Evolutionary conservation across 2,113 vertebrate species (phyloP).

Genomic region (Aix galericulata): DNA sequence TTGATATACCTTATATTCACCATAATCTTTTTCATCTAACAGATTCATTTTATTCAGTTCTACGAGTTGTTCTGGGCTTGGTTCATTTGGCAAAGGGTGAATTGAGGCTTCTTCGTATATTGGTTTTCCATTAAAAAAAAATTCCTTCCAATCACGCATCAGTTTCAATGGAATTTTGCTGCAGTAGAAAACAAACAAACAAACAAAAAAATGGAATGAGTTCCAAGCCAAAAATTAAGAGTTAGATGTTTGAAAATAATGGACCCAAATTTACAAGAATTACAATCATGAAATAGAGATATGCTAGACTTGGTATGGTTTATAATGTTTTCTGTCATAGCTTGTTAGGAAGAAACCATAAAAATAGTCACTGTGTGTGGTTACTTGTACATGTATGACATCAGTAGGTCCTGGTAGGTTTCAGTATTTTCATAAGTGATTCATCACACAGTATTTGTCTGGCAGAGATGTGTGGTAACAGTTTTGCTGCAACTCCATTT

Average conservation of each 20-base stretch:
- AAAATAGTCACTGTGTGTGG: neutral
- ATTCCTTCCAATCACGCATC: conserved; percentile 90
- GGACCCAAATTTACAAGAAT: neutral
- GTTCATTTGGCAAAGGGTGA: conserved; percentile 35
- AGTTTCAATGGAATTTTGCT: conserved; percentile 87
- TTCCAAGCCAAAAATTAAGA: neutral
- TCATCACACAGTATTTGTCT: neutral
- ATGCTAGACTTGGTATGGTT: neutral
- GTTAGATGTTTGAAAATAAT: neutral
- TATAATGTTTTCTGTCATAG: neutral
- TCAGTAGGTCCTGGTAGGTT: neutral
- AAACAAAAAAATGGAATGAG: neutral
- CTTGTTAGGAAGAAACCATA: neutral
- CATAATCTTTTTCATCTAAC: conserved; percentile 88
- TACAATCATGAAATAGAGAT: neutral
- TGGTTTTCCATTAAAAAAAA: conserved; percentile 83
- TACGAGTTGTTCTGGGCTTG: conserved; percentile 63
- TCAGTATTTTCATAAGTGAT: neutral
- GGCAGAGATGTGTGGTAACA: neutral
- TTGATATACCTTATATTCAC: conserved; percentile 87
- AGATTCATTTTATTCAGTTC: conserved; percentile 83
- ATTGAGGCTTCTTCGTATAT: conserved; percentile 81
- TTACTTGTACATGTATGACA: neutral
- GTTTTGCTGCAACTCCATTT: neutral
- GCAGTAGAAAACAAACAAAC: neutral